These are phyloP conservation scores for Catharus ustulatus DNA, from an alignment of 2,797 vertebrate genomes.

Conservation along the genomic window DNA sequence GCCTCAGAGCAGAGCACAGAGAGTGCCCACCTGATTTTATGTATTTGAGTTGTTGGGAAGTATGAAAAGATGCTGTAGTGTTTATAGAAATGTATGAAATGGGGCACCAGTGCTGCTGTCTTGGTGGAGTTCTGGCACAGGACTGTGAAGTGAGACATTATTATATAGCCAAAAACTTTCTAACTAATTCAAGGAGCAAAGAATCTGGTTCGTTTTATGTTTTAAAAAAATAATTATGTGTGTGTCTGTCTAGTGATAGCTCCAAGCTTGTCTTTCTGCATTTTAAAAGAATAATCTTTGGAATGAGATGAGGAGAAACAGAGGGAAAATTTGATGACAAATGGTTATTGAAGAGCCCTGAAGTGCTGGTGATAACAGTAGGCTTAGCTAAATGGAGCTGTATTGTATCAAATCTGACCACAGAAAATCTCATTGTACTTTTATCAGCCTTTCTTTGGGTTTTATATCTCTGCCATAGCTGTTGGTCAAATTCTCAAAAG, in stretches of 20 bases:
- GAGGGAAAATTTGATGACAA: conserved; percentile 63
- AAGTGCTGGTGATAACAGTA: conserved; percentile 54
- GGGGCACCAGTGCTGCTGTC: not conserved
- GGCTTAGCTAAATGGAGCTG: conserved; percentile 35
- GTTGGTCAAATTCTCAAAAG: conserved; percentile 32
- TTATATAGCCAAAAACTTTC: not conserved
- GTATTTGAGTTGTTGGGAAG: not conserved
- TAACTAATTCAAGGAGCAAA: conserved; percentile 8
- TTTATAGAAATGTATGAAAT: not conserved
- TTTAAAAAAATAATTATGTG: not conserved
- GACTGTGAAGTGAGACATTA: not conserved
- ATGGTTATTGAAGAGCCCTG: conserved; percentile 63
- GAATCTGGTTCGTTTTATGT: conserved; percentile 32
- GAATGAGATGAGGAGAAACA: conserved; percentile 49
- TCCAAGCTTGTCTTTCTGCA: conserved; percentile 26
- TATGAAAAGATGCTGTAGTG: not conserved
- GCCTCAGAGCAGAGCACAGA: not conserved
- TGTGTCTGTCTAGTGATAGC: conserved; percentile 47
- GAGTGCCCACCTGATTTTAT: not conserved
- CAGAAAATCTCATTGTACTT: conserved; percentile 40
- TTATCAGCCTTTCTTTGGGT: conserved; percentile 43
- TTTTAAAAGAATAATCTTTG: conserved; percentile 53
- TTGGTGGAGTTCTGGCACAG: not conserved
- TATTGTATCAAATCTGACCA: conserved; percentile 14
- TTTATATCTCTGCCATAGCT: conserved; percentile 30